These are phyloP conservation scores for Drosophila leonis DNA, from an alignment of 2,888 invertebrate genomes.

Conservation along the genomic window DNA sequence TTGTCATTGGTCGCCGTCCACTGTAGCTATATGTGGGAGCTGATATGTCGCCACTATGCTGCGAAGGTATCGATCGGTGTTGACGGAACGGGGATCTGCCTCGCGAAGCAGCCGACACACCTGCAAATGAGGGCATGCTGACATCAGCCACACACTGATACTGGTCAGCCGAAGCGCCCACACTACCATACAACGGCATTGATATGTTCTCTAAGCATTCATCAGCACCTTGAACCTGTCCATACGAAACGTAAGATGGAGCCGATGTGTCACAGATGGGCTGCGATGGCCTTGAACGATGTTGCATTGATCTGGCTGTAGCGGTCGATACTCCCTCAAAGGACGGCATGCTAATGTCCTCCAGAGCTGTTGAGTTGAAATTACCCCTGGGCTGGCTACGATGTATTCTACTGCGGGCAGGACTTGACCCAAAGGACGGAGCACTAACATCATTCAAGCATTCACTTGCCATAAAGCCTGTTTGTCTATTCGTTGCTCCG, in stretches of 20 bases:
- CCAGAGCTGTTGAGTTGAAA: conserved; percentile 10
- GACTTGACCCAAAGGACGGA: conserved; percentile 26
- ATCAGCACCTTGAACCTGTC: not conserved
- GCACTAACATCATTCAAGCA: conserved; percentile 19
- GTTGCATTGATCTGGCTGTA: not conserved
- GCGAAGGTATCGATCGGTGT: conserved; percentile 2
- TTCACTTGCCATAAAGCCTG: not conserved
- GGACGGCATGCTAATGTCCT: conserved; percentile 29
- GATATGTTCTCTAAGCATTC: conserved; percentile 24
- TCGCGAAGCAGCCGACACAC: conserved; percentile 2
- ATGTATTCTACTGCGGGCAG: not conserved
- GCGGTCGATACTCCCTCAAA: conserved; percentile 11
- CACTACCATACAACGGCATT: conserved; percentile 32
- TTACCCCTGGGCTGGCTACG: conserved; percentile 5
- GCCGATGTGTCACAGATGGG: conserved; percentile 20
- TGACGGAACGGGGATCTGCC: not conserved
- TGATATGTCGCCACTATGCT: conserved; percentile 4
- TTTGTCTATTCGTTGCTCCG: not conserved
- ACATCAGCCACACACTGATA: conserved; percentile 18
- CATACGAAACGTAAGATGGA: conserved; percentile 9
- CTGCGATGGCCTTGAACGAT: conserved; percentile 7
- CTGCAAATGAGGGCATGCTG: conserved; percentile 22
- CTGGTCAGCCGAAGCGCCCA: not conserved
- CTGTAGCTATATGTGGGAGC: conserved; percentile 5
- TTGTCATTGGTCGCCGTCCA: not conserved